Conservation (phyloP, 2,797 vertebrate species). For the Geotrypetes seraphini region DNA sequence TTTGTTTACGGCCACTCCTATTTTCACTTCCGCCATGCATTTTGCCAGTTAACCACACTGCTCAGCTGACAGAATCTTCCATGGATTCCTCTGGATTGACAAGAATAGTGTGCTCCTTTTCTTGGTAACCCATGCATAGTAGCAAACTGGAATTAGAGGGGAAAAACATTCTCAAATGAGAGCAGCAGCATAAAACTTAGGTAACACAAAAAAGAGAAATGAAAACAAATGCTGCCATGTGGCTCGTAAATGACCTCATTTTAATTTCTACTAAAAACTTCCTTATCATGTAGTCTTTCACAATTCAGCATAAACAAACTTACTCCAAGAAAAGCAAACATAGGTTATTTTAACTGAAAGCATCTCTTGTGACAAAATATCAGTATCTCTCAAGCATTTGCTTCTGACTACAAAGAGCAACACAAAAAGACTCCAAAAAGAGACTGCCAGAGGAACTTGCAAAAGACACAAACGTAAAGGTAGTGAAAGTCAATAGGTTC, state of each 20-base stretch:
- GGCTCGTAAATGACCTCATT: neutral
- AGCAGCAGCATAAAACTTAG: neutral
- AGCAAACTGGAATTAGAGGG: conserved; percentile 36
- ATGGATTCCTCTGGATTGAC: conserved; percentile 35
- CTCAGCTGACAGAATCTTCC: no score
- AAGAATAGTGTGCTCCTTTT: conserved; percentile 33
- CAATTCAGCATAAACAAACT: neutral
- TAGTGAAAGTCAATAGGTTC: no score
- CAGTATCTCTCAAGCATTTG: no score
- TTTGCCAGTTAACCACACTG: no score
- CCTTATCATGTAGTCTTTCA: neutral
- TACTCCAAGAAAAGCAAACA: neutral
- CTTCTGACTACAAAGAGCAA: no score
- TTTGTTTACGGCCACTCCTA: no score
- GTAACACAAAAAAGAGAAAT: neutral
- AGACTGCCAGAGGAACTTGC: no score
- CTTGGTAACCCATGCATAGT: conserved; percentile 31
- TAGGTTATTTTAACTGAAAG: neutral
- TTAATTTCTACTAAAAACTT: neutral
- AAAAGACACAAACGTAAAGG: no score
- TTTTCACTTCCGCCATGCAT: no score
- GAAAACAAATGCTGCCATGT: neutral
- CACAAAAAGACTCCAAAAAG: no score
- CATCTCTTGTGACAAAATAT: no score
- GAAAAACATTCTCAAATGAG: conserved; percentile 3